These are phyloP conservation scores for Drosophila rellima DNA, from an alignment of 2,888 invertebrate genomes.

Conservation along the genomic window DNA sequence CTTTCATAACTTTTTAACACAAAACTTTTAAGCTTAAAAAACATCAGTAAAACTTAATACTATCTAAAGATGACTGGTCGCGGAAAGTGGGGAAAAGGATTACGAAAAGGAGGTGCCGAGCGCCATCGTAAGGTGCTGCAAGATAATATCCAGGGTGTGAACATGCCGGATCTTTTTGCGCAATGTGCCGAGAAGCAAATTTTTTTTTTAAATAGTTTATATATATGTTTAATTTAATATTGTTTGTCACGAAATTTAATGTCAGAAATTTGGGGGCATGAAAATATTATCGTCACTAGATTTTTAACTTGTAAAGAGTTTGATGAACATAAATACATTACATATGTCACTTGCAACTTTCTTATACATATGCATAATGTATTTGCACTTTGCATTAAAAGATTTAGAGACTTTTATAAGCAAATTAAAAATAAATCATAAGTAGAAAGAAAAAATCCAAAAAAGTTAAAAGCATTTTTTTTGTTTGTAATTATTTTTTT, in stretches of 20 bases:
- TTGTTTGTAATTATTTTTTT: too few species aligned
- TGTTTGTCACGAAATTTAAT: too few species aligned
- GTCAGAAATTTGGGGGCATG: constrained; percentile 43
- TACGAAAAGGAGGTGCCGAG: constrained; percentile 93
- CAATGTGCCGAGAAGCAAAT: too few species aligned
- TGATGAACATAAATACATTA: constrained; percentile 37
- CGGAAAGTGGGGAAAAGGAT: constrained; percentile 92
- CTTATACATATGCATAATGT: constrained; percentile 22
- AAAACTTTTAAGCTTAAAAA: too few species aligned
- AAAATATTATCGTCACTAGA: constrained; percentile 64
- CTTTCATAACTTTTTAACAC: too few species aligned
- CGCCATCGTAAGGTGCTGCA: constrained; percentile 93
- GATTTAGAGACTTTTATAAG: constrained; percentile 20
- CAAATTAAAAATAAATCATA: too few species aligned
- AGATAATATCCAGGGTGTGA: constrained; percentile 93
- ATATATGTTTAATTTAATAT: constrained; percentile 88
- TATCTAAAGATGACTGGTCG: constrained; percentile 90
- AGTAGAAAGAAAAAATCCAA: too few species aligned
- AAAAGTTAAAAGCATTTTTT: too few species aligned
- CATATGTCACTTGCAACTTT: constrained; percentile 17
- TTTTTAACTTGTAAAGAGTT: too few species aligned
- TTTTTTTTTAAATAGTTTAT: too few species aligned
- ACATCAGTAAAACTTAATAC: constrained; percentile 22
- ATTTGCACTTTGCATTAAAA: constrained; percentile 21
- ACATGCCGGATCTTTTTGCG: constrained; percentile 92